Evolutionary conservation across 2,113 vertebrate genomes (phyloP).

Genomic region (Lepus timidus): DNA sequence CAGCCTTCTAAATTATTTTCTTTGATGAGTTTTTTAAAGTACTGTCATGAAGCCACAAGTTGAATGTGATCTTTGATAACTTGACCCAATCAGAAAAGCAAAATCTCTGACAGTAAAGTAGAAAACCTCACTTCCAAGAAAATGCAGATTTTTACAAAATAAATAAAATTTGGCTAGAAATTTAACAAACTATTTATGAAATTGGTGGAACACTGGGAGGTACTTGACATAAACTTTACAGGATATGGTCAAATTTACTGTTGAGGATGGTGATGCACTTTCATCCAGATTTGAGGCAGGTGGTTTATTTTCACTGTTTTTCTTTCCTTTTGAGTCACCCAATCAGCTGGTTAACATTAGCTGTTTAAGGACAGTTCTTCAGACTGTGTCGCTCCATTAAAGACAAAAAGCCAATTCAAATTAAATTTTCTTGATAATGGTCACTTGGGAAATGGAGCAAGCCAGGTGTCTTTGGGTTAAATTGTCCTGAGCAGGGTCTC

Average conservation of each 20-base stretch:
- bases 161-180: neutral
- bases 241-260: neutral
- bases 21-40: neutral
- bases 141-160: neutral
- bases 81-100: slow-evolving; percentile 15
- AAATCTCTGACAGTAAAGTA: neutral
- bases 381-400: neutral
- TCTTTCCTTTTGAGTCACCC: neutral
- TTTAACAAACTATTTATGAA: neutral
- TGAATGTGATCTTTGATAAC: slow-evolving; percentile 5
- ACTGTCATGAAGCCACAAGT: neutral
- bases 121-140: slow-evolving; percentile 11
- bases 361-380: neutral
- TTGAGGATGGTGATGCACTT: neutral
- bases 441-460: neutral
- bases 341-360: neutral
- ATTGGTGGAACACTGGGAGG: neutral
- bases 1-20: slow-evolving; percentile 24
- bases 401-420: neutral
- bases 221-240: neutral
- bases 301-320: accelerated
- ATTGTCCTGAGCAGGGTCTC: neutral
- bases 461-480: neutral
- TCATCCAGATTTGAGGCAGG: neutral
- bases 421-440: neutral